A percentile compares a stretch with the other conserved stretches of the same genome.
Conservation (phyloP, 2,113 vertebrate species). For the Pteropus alecto region DNA sequence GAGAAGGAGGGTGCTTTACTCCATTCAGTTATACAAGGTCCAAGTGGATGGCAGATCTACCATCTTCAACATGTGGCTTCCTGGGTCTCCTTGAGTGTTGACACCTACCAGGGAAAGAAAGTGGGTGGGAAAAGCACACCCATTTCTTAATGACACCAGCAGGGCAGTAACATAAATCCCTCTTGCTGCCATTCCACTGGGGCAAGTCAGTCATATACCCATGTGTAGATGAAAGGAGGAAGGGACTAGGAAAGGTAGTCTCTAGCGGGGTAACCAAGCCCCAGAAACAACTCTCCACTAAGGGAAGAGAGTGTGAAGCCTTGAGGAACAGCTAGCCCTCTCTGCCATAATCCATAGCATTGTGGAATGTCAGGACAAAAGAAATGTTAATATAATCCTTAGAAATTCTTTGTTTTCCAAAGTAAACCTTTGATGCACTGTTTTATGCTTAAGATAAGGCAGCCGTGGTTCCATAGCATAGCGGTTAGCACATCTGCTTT, state of each 20-base stretch:
- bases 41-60: neutral
- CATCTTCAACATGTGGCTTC: neutral
- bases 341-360: neutral
- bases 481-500: no score
- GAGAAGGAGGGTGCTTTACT: neutral
- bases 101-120: neutral
- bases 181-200: neutral
- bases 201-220: neutral
- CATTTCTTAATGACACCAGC: neutral
- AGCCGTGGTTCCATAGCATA: no score
- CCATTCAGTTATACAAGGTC: neutral
- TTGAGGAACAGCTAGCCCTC: neutral
- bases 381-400: neutral
- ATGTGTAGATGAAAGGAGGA: neutral
- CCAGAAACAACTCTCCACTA: neutral
- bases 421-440: slow-evolving; percentile 16
- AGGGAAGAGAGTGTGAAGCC: neutral
- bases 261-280: neutral
- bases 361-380: neutral
- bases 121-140: neutral
- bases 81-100: neutral
- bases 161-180: neutral
- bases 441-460: neutral
- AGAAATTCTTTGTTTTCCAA: slow-evolving; percentile 24
- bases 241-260: neutral